A percentile compares a stretch with the other conserved stretches of the same genome.
Conservation (phyloP, 2,797 vertebrate species). For the Decapterus maruadsi region DNA sequence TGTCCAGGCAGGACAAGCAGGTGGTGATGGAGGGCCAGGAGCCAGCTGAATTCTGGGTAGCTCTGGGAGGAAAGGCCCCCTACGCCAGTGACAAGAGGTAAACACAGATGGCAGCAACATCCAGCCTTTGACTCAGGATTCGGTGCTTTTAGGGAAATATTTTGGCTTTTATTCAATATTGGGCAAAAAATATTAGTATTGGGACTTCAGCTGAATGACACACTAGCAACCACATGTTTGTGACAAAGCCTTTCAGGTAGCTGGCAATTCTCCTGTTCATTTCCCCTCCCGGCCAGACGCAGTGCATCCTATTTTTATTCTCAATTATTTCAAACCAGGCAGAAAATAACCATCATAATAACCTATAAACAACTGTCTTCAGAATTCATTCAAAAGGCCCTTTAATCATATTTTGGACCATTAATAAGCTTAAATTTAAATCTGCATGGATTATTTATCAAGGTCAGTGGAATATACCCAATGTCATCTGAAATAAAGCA, state of each 20-base stretch:
- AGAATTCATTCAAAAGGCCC: constrained; percentile 14
- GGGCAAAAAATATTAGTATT: too few relatives aligned
- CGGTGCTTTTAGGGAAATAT: background rate
- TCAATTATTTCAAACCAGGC: background rate
- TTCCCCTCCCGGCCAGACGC: background rate
- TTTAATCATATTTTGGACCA: constrained; percentile 45
- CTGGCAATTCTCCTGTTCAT: background rate
- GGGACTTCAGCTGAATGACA: too few relatives aligned
- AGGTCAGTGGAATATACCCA: constrained; percentile 42
- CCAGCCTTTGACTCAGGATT: background rate
- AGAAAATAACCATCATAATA: background rate
- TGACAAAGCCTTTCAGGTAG: background rate
- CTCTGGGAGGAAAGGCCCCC: constrained; percentile 91
- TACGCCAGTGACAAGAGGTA: constrained; percentile 92
- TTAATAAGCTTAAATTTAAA: constrained; percentile 50
- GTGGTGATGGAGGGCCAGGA: constrained; percentile 93
- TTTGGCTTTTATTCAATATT: background rate
- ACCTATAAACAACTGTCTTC: background rate
- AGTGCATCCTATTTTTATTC: background rate
- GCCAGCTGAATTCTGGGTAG: constrained; percentile 92
- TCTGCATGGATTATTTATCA: constrained; percentile 52
- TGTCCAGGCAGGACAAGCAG: constrained; percentile 90
- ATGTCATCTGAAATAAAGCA: constrained; percentile 25
- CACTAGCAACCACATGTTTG: background rate
- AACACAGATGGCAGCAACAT: constrained; percentile 2